These are phyloP conservation scores for Sakesphorus luctuosus DNA, from an alignment of 2,113 vertebrate species.

Conservation along the genomic window DNA sequence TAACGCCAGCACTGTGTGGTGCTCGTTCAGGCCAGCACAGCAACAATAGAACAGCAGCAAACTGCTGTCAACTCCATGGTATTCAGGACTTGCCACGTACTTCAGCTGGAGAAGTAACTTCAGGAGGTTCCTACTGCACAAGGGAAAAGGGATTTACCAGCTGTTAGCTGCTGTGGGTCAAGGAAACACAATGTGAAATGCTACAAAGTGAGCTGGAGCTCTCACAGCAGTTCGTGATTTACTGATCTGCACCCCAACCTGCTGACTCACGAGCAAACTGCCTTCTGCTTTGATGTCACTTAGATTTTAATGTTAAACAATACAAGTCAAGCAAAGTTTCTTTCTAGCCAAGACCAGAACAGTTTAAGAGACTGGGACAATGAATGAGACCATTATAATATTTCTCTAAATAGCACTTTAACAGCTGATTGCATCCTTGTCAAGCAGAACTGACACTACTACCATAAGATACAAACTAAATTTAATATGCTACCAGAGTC, in stretches of 20 bases:
- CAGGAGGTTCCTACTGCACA: neutral
- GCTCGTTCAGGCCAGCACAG: fast-evolving
- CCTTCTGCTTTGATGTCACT: neutral
- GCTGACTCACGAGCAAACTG: neutral
- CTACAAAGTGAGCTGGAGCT: neutral
- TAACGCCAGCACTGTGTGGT: neutral
- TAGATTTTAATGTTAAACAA: neutral
- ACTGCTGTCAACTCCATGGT: neutral
- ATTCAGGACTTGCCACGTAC: neutral
- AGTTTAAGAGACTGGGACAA: neutral
- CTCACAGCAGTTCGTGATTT: neutral
- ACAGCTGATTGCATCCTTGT: neutral
- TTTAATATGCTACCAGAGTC: neutral
- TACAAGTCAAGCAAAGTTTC: neutral
- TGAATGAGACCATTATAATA: neutral
- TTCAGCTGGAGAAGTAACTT: neutral
- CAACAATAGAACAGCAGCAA: neutral
- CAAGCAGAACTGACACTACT: neutral
- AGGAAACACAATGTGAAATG: neutral
- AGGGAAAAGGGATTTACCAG: neutral
- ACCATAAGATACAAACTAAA: neutral
- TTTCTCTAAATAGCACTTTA: neutral
- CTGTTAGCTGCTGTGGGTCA: neutral
- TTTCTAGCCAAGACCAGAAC: neutral
- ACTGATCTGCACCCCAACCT: neutral